Evolutionary conservation across 2,797 vertebrate genomes (phyloP), one percentile per base, ranked within the genome.

Genomic region (Myioborus miniatus): DNA sequence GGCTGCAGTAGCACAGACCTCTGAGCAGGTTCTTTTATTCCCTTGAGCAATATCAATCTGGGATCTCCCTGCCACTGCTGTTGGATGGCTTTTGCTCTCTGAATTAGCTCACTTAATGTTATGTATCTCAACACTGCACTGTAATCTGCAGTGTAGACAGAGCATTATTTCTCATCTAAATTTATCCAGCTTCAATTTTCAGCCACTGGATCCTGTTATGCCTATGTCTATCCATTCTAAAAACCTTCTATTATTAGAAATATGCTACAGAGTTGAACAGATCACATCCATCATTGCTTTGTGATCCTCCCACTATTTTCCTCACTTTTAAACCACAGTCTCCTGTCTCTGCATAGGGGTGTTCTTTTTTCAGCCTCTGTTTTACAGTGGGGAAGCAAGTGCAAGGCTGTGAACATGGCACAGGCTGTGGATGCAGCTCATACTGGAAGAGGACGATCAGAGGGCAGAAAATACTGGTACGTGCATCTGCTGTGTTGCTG

Each of bases 241-340:
- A 94, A 82, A 23, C 63, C 34, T 78, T 94, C 95, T 97, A 96
- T 94, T 96, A 94, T 96, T 97, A 94, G 94, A 81, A 95, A 70
- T 88, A 79, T 79, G 87, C 47, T 87, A 88, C 72, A 71, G 76
- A 90, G 83, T 93, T 69, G 90, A 91, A 93, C 43, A 90, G 90
- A 96, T 87, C 87, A 83, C 77, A 95, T 93, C 72, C 82, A 86
- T 94, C 95, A 94, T 63, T 0, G 1, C 44, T 91, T 94, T 81
- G 83, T 75, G 94, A 88, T 92, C 91, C 84, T 92, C 92, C 68
- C 82, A 89, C 91, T 76, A 50, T 83, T 95, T 91, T 88, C 89
- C 55, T 75, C 65, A 43, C 84, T 94, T 91, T 67, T 56, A 70
- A 95, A 83, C 79, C 72, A 87, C 47, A 68, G 47, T 49, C 52